These are phyloP conservation scores for Protonibea diacanthus DNA, from an alignment of 2,797 vertebrate genomes.

Conservation along the genomic window DNA sequence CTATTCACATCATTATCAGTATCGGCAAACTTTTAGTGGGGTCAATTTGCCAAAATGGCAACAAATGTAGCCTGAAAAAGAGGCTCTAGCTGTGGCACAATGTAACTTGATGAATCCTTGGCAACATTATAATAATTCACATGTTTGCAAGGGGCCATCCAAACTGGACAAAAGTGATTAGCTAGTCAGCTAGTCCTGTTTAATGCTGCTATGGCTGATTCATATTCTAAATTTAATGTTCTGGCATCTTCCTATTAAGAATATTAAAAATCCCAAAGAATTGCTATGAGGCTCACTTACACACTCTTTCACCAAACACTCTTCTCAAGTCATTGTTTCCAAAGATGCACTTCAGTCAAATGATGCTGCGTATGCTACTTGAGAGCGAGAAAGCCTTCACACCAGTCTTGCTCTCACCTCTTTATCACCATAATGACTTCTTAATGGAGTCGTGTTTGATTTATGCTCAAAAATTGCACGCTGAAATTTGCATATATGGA, in stretches of 20 bases:
- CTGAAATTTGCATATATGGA: constrained; percentile 53
- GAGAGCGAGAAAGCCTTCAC: constrained; percentile 39
- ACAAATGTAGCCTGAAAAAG: not conserved
- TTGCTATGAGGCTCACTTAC: constrained; percentile 9
- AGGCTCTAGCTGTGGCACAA: not conserved
- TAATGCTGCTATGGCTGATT: constrained; percentile 20
- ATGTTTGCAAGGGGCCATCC: too few species aligned
- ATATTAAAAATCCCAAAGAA: constrained; percentile 31
- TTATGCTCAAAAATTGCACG: constrained; percentile 59
- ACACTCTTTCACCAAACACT: constrained; percentile 1
- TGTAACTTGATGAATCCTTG: not conserved
- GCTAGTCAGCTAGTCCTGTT: not conserved
- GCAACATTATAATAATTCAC: not conserved
- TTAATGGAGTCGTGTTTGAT: constrained; percentile 66
- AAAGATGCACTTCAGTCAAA: constrained; percentile 49
- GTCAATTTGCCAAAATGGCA: not conserved
- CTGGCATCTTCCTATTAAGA: constrained; percentile 21
- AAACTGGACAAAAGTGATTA: constrained; percentile 8
- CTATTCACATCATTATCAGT: not conserved
- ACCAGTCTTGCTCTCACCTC: constrained; percentile 55
- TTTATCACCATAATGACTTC: constrained; percentile 62
- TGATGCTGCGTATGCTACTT: constrained; percentile 35
- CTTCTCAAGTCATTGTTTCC: constrained; percentile 29
- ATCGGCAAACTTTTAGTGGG: not conserved
- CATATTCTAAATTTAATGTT: not conserved